Base-by-base conservation (phyloP, 2,797 vertebrate genomes). In the Danio kyathit region DNA sequence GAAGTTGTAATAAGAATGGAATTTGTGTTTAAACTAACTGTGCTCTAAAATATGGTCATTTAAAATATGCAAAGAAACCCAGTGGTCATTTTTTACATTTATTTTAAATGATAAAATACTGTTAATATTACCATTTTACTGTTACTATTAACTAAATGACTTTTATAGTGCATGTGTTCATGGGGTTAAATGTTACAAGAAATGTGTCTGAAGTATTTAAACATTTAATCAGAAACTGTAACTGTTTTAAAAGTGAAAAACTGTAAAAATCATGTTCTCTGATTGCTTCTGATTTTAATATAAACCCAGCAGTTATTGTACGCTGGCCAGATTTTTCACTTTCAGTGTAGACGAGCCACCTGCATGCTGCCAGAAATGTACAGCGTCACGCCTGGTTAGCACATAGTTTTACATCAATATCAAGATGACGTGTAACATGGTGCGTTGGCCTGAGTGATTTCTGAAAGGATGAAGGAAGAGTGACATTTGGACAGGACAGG, bases 401-500 rank as follows among this genome's bases (percentile, higher is more conserved):
- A 16, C 56, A 46, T n/a, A 13, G n/a, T 48, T 56, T 29, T n/a
- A 43, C 12, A 14, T 74, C 43, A 70, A 12, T 10, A 46, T 5
- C 29, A 49, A 48, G 44, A 9, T 64, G 74, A 41, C 6, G 12
- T 65, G 38, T 52, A 38, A 48, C 43, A 56, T 13, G n/a, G 19
- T 54, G 12, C 43, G 17, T 60, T 61, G 56, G 43, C 21, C 21
- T 41, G 14, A 49, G 66, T 51, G 21, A 70, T 61, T 71, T 52
- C 29, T 52, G 38, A 71, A 61, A 69, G 12, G 56, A 61, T 71
- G 46, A 9, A 19, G 12, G 38, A 46, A 49, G 17, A 72, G 49
- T 72, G 67, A 72, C 77, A 79, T 77, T 29, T 59, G 56, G 59
- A 78, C 75, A 74, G 61, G 29, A 52, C 21, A 12, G 51, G 48